Base-by-base conservation (phyloP, 2,888 invertebrate genomes). In the Choreutis nemorana region DNA sequence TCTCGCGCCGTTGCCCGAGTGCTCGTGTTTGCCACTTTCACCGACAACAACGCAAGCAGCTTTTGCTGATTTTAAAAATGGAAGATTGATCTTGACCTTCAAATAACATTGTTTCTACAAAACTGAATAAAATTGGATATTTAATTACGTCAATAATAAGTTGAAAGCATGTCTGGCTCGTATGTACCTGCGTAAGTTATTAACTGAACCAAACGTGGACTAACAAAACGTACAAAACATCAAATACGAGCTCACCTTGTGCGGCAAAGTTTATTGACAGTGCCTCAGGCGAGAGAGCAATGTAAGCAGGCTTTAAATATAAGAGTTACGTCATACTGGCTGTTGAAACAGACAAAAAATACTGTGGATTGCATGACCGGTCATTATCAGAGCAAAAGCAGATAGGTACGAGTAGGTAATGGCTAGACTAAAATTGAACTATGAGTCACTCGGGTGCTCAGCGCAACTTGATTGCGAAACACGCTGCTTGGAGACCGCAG, bases 181-280 rank as follows among this genome's bases (percentile, higher is more conserved):
- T 18, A 15, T 28, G 27, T 32, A 30, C 30, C 36, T 23, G 24
- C 27, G 39, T 42, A 45, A 45, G 48, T 57, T 56, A 31, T 36
- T 39, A 33, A 26, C 30, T 26, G 32, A 20, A 35, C 30, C 15
- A 30, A 45, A 51, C n/a, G n/a, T n/a, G n/a, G n/a, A n/a, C n/a
- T n/a, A n/a, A n/a, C n/a, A n/a, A n/a, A n/a, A n/a, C 37, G 46
- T 55, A 54, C 50, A 65, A 67, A 68, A 67, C 50, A 54, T 62
- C 51, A 10, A 31, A 35, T 41, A 41, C 43, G 56, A 55, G 56
- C 64, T 72, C 66, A 67, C 67, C 66, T 72, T 61, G 67, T 56
- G 48, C 12, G 23, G 23, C 52, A 65, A 65, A 75, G 77, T 77
- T 77, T 77, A 75, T 72, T 77, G 77, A 77, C 77, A 70, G 75